Percentiles rank a stretch among this genome's conserved stretches.
Evolutionary conservation across 2,888 invertebrate species (phyloP).

Genomic region (Cosmia pyralina): DNA sequence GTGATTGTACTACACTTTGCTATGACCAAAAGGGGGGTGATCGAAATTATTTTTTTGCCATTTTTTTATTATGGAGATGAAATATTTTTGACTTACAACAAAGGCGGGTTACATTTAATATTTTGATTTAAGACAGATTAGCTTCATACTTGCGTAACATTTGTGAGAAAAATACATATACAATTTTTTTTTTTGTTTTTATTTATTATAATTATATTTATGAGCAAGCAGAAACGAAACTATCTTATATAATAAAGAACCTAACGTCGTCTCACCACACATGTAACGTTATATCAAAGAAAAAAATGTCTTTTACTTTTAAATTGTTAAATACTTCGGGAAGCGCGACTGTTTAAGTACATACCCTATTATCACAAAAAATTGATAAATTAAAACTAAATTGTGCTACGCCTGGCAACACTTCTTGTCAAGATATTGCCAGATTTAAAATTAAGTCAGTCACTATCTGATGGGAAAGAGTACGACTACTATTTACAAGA

Average conservation of each 20-base stretch:
- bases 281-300: conserved; percentile 85
- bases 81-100: conserved; percentile 60
- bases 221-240: conserved; percentile 78
- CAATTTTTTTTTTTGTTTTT: conserved; percentile 47
- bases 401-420: conserved; percentile 83
- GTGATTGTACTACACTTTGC: conserved; percentile 67
- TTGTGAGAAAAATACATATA: conserved; percentile 36
- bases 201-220: conserved; percentile 33
- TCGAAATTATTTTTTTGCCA: conserved; percentile 30
- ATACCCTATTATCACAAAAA: conserved; percentile 88
- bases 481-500: conserved; percentile 80
- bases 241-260: conserved; percentile 76
- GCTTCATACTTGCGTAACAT: conserved; percentile 76
- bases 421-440: conserved; percentile 70
- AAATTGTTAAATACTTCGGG: conserved; percentile 70
- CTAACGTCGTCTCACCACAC: conserved; percentile 90
- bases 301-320: conserved; percentile 77
- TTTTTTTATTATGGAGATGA: conserved; percentile 52
- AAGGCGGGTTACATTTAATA: conserved; percentile 71
- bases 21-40: conserved; percentile 44
- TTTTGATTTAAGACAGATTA: conserved; percentile 77
- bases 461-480: conserved; percentile 88
- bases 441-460: conserved; percentile 73
- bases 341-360: conserved; percentile 82
- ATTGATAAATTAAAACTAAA: conserved; percentile 84